Evolutionary conservation across 2,888 invertebrate genomes (phyloP), one percentile per base, ranked within the genome.

Genomic region (Escarpia spicata): DNA sequence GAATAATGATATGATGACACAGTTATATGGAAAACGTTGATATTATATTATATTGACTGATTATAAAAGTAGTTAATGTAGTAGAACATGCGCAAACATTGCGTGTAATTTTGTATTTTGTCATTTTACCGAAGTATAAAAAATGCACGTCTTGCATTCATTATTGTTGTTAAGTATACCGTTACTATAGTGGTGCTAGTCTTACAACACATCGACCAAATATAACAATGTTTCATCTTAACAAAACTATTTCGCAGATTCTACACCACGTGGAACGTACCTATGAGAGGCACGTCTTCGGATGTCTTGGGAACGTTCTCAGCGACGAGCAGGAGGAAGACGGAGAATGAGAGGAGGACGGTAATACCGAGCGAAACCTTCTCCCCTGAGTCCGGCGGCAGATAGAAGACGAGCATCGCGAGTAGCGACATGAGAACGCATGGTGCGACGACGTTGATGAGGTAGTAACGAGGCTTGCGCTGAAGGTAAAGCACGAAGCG

Each of bases 301-400:
- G 95, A 94, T 10, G 95, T 95, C 91, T 95, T 95, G 37, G 95
- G 95, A 37, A 95, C 94, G 92, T 94, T 95, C 92, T 95, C 95
- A 10, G 95, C 95, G 45, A 95, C 95, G 92, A 95, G 94, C 90
- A 95, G 94, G 91, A 95, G 94, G 94, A 95, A 95, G 92, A 95
- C 95, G 19, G 95, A 94, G 93, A 95, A 95, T 75, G 95, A 94
- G 58, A 95, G 94, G 8, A 95, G 94, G 19, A 95, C 95, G n/a
- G 95, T 95, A 91, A 95, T 94, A n/a, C 95, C 95, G 9, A 95
- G 95, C 9, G 95, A 95, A 26, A 95, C 94, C 93, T 95, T 95
- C 94, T 95, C 95, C 9, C 95, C 95, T 43, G 94, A 93, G 92
- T 95, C 95, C 10, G 95, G 95, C 12, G 95, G 95, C 90, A 95